Evolutionary conservation across 2,888 invertebrate genomes (phyloP).

Genomic region (Phasia obesa): DNA sequence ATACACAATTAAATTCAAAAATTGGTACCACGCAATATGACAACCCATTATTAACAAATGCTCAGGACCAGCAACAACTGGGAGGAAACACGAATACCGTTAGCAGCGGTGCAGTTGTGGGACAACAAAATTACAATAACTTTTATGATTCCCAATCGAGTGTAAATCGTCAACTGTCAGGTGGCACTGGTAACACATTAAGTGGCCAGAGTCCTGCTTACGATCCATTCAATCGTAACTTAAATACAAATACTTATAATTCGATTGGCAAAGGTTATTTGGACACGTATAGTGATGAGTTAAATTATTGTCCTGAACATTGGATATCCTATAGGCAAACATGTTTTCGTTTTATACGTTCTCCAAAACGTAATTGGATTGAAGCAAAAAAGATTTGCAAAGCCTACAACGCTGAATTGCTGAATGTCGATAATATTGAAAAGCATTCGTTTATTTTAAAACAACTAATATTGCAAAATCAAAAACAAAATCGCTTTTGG

Average conservation of each 20-base stretch:
- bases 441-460: constrained; percentile 94
- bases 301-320: constrained; percentile 89
- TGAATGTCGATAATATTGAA: constrained; percentile 90
- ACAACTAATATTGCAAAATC: constrained; percentile 91
- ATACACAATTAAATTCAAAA: constrained; percentile 74
- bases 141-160: constrained; percentile 71
- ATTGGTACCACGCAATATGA: constrained; percentile 76
- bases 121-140: constrained; percentile 72
- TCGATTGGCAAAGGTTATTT: constrained; percentile 72
- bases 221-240: constrained; percentile 77
- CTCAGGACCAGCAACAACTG: constrained; percentile 74
- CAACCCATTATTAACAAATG: constrained; percentile 75
- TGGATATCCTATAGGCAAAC: constrained; percentile 92
- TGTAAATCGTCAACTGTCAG: constrained; percentile 64
- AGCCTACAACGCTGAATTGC: constrained; percentile 91
- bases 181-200: constrained; percentile 62
- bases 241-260: constrained; percentile 61
- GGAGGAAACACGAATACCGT: constrained; percentile 70
- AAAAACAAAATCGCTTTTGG: constrained; percentile 93
- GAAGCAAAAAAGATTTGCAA: constrained; percentile 93
- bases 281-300: constrained; percentile 79
- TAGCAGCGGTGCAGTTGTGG: constrained; percentile 45
- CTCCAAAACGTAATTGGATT: constrained; percentile 90
- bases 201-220: constrained; percentile 71
- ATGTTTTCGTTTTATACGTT: constrained; percentile 95